Evolutionary conservation across 2,797 vertebrate genomes (phyloP), one percentile per base, ranked within the genome.

Genomic region (Poecilia velifera): DNA sequence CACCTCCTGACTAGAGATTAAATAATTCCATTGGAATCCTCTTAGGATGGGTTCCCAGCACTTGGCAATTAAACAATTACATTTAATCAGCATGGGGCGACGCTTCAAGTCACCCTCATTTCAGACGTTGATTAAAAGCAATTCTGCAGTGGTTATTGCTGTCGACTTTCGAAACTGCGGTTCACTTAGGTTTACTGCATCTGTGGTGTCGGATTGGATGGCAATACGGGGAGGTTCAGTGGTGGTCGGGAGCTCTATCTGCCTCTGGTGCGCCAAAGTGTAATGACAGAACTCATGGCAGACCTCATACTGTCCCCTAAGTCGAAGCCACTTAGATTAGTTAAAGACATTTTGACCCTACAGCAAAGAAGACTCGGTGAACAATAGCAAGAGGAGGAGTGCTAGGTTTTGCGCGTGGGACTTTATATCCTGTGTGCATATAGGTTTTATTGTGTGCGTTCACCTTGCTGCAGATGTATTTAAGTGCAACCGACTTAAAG

Each of bases 31-130:
- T 93, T 94, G 90, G 93, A 95, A 95, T 95, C 93, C 96, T 95
- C 94, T 89, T 92, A 94, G 94, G 94, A 95, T 95, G 93, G 89
- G 91, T 94, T 95, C 94, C 93, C 93, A 94, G 94, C 94, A 94
- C 95, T 95, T 94, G 94, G 93, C 94, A 95, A 95, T 96, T 96
- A 96, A 95, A 95, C 93, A 95, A 96, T 96, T 96, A 95, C 92
- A 95, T 95, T 95, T 95, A 95, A 96, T 95, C 95, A 96, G 94
- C 92, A 94, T 94, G 94, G 95, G 95, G 93, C 93, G 89, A 94
- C 93, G 94, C 93, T 92, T 95, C 91, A 93, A 95, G 94, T 95
- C 93, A 95, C 94, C 94, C 93, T 95, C 94, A 95, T 96, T 95
- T 95, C 93, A 95, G 94, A 94, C 92, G 91, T 94, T 95, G 94